Percentiles rank a stretch among this genome's conserved stretches.
Conservation (phyloP, 2,888 invertebrate species). For the Melipona beecheii region DNA sequence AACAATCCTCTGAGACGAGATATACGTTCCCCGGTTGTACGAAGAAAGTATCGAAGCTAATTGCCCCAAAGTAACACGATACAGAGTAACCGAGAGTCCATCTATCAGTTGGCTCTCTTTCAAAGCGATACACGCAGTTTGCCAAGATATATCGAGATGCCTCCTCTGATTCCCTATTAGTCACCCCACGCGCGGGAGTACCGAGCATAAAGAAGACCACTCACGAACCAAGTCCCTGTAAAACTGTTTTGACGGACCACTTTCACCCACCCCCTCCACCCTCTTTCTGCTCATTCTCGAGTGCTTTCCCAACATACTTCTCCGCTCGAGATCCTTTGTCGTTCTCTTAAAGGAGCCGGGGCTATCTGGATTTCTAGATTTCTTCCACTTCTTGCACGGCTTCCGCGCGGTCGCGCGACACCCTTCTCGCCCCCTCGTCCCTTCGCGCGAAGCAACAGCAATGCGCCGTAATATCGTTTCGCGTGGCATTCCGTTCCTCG, state of each 20-base stretch:
- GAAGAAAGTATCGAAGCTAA: not conserved
- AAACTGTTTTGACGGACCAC: slow-evolving; percentile 51
- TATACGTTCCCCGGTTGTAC: too few species aligned
- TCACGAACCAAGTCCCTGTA: slow-evolving; percentile 33
- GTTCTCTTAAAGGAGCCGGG: slow-evolving; percentile 35
- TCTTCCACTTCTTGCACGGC: not conserved
- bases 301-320: slow-evolving; percentile 54
- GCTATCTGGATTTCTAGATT: slow-evolving; percentile 33
- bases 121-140: not conserved
- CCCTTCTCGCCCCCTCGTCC: too few species aligned
- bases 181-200: not conserved
- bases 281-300: slow-evolving; percentile 40
- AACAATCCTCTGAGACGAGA: not conserved
- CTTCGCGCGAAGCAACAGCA: slow-evolving; percentile 7
- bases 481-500: slow-evolving; percentile 61
- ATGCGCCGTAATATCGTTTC: slow-evolving; percentile 62
- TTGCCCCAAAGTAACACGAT: not conserved
- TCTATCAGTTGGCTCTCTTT: not conserved
- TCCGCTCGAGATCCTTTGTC: slow-evolving; percentile 46
- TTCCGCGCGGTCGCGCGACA: not conserved
- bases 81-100: not conserved
- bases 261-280: slow-evolving; percentile 4
- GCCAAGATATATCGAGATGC: not conserved
- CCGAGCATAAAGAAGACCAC: slow-evolving; percentile 20
- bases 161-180: not conserved